Percentiles rank a stretch among this genome's conserved stretches.
Conservation (phyloP, 2,113 vertebrate species). For the Hydrolagus affinis region DNA sequence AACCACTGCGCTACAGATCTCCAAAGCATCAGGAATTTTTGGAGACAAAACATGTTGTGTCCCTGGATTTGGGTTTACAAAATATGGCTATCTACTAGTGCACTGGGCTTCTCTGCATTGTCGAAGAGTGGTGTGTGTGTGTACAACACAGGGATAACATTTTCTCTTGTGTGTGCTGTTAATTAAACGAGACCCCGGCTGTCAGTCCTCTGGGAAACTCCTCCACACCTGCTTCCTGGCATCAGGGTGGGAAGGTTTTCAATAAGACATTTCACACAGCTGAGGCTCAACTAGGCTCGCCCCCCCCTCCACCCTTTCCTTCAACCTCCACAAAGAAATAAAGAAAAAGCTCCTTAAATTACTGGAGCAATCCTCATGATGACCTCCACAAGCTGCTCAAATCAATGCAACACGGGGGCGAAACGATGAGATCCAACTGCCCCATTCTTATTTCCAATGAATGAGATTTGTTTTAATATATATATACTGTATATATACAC, state of each 20-base stretch:
- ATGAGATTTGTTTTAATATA: too few species aligned
- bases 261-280: background rate
- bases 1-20: background rate
- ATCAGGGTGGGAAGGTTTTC: background rate
- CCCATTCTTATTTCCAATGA: background rate
- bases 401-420: background rate
- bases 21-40: background rate
- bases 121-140: too few species aligned
- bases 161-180: background rate
- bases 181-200: background rate
- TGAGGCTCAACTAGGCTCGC: background rate
- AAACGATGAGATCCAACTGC: background rate
- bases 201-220: background rate
- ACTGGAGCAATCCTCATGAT: background rate
- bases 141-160: too few species aligned
- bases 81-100: too few species aligned
- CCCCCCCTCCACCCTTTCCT: background rate
- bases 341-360: background rate
- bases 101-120: too few species aligned
- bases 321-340: background rate
- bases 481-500: too few species aligned
- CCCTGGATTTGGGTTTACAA: too few species aligned
- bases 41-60: too few species aligned
- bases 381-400: background rate
- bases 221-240: slow-evolving; percentile 13